A percentile compares a stretch with the other conserved stretches of the same genome.
These are phyloP conservation scores for Euzophera pinguis DNA, from an alignment of 2,888 invertebrate genomes.

Conservation along the genomic window DNA sequence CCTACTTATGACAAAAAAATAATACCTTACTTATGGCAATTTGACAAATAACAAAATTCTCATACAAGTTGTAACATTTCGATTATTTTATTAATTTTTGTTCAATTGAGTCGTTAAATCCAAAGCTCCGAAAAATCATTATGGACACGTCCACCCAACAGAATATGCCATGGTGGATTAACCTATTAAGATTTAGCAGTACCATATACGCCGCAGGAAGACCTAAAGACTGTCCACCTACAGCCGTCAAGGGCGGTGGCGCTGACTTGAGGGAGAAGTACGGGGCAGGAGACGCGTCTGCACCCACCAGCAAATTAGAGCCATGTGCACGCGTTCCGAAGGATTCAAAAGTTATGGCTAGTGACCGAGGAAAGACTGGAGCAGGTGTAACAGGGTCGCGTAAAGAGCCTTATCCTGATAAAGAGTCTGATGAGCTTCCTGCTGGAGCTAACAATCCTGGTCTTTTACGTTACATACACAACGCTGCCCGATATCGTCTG, in stretches of 20 bases:
- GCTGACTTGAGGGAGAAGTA: neutral
- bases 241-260: neutral
- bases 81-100: conserved; percentile 1
- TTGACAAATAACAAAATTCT: neutral
- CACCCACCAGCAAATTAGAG: conserved; percentile 15
- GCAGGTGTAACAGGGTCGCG: conserved; percentile 69
- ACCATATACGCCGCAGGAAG: conserved; percentile 3
- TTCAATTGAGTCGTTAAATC: neutral
- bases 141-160: neutral
- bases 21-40: too few relatives aligned
- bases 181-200: conserved; percentile 16
- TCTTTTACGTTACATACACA: conserved; percentile 64
- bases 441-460: conserved; percentile 57
- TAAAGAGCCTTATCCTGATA: conserved; percentile 36
- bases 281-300: conserved; percentile 37
- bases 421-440: conserved; percentile 44
- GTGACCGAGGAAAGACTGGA: conserved; percentile 67
- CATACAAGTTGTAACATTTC: conserved; percentile 1
- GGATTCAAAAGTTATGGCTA: conserved; percentile 33
- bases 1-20: neutral
- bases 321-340: conserved; percentile 36
- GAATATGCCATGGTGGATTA: conserved; percentile 18
- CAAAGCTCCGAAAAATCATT: neutral
- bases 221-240: neutral
- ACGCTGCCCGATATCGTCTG: conserved; percentile 59